Conservation (phyloP, 2,888 invertebrate species). For the Acronicta psi region DNA sequence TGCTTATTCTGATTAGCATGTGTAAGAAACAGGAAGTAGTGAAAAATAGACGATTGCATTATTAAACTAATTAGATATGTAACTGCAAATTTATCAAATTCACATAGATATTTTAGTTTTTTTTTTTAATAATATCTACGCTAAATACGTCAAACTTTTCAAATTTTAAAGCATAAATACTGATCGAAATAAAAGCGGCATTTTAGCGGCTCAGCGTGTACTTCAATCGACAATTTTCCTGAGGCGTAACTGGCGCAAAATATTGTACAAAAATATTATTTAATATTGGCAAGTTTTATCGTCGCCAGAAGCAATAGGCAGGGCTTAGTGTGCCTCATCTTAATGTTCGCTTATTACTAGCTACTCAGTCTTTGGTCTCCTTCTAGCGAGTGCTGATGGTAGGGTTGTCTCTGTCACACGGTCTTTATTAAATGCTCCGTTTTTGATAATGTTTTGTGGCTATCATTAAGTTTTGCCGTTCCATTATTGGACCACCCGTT, state of each 20-base stretch:
- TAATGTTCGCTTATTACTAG: constrained; percentile 64
- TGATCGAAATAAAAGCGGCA: constrained; percentile 25
- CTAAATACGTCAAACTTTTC: neutral
- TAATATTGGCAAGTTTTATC: constrained; percentile 67
- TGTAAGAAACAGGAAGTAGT: too few relatives aligned
- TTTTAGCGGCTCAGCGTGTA: constrained; percentile 41
- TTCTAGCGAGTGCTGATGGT: constrained; percentile 10
- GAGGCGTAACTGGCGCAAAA: constrained; percentile 64
- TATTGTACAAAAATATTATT: constrained; percentile 58
- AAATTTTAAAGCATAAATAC: constrained; percentile 5
- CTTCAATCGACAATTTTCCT: constrained; percentile 63
- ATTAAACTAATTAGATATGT: too few relatives aligned
- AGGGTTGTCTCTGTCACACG: constrained; percentile 21
- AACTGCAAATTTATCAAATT: too few relatives aligned
- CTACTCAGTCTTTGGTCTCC: constrained; percentile 25
- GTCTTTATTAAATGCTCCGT: constrained; percentile 32
- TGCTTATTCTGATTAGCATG: too few relatives aligned
- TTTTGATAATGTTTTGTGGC: constrained; percentile 39
- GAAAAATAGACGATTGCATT: too few relatives aligned
- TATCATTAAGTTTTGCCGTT: constrained; percentile 24
- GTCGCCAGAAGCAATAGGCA: constrained; percentile 67
- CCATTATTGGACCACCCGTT: constrained; percentile 23
- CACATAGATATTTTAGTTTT: too few relatives aligned
- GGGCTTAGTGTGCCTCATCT: constrained; percentile 57
- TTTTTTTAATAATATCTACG: neutral